Base-by-base conservation (phyloP, 1,140 invertebrate genomes). In the Saccostrea cuccullata region DNA sequence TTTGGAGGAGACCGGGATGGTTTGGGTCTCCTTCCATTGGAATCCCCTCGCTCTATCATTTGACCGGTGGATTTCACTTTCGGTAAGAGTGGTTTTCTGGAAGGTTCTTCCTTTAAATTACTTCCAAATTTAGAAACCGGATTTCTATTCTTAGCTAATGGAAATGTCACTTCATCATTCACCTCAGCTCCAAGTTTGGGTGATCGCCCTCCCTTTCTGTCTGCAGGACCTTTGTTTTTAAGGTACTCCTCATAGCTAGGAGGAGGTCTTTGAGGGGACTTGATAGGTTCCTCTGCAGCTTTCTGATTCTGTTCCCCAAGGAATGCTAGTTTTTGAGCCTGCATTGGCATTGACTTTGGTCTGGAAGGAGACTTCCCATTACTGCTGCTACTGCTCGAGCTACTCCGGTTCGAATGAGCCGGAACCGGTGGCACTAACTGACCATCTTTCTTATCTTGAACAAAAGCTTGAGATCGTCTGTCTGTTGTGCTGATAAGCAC, bases 401-500 rank as follows among this genome's bases (percentile, higher is more conserved):
- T 40, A 85, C 60, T 26, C 82, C 85, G 36, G 70, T 77, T 77
- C 15, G 30, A 26, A 77, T 77, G 70, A 3, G 70, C 70, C 12
- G 70, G 70, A 77, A 77, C 70, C 15, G 70, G 70, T 77, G 70
- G 70, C 3, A 30, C 85, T 58, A 83, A 84, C 84, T 86, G 70
- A 77, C 86, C 89, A 73, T 82, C 58, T 85, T 73, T 83, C 2
- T 70, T 56, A 15, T 88, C 89, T 13, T 60, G 55, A 2, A 88
- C 89, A 86, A 90, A 90, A 58, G 86, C 89, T 86, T 88, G 86
- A 55, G 89, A 90, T 30, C 87, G 55, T 20, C 89, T 55, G 58
- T 90, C 87, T 77, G 89, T 90, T 58, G 89, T 90, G 67, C 89
- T 90, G 13, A 90, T 90, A 47, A 90, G 84, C 73, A 90, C 89